Evolutionary conservation across 1,140 invertebrate species (phyloP).

Genomic region (Calliopsis andreniformis): DNA sequence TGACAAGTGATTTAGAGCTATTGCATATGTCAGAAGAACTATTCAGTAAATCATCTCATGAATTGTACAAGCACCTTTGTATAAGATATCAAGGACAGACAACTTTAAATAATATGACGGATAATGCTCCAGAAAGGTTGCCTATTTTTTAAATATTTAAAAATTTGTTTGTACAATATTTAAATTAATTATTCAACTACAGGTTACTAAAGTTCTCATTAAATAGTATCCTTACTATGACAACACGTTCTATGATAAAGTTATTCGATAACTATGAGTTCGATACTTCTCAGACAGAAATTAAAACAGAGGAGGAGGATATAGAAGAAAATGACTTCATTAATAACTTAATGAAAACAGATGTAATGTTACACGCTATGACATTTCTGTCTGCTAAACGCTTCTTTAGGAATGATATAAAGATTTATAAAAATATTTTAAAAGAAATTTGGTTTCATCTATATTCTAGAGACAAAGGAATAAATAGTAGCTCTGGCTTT

Average conservation of each 20-base stretch:
- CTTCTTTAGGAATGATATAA: slow-evolving; percentile 55
- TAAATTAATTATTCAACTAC: slow-evolving; percentile 21
- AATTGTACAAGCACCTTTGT: slow-evolving; percentile 83
- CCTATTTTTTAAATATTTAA: slow-evolving; percentile 68
- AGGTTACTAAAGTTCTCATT: slow-evolving; percentile 56
- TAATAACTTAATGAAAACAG: slow-evolving; percentile 80
- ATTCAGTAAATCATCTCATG: slow-evolving; percentile 84
- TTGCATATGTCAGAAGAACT: slow-evolving; percentile 82
- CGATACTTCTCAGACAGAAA: slow-evolving; percentile 77
- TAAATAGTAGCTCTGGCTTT: slow-evolving; percentile 77
- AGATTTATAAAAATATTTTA: slow-evolving; percentile 85
- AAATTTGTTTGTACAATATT: neutral
- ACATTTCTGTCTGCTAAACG: slow-evolving; percentile 81
- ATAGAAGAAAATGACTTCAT: slow-evolving; percentile 82
- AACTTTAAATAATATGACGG: slow-evolving; percentile 83
- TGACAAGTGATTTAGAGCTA: slow-evolving; percentile 52
- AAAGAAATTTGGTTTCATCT: slow-evolving; percentile 89
- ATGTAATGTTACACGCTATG: slow-evolving; percentile 81
- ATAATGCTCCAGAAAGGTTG: slow-evolving; percentile 86
- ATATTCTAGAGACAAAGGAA: slow-evolving; percentile 85
- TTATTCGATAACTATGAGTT: slow-evolving; percentile 75
- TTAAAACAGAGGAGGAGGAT: slow-evolving; percentile 78
- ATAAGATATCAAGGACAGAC: slow-evolving; percentile 87
- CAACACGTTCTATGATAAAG: slow-evolving; percentile 63
- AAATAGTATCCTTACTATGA: slow-evolving; percentile 43